Evolutionary conservation across 2,113 vertebrate genomes (phyloP).

Genomic region (Psophia crepitans): DNA sequence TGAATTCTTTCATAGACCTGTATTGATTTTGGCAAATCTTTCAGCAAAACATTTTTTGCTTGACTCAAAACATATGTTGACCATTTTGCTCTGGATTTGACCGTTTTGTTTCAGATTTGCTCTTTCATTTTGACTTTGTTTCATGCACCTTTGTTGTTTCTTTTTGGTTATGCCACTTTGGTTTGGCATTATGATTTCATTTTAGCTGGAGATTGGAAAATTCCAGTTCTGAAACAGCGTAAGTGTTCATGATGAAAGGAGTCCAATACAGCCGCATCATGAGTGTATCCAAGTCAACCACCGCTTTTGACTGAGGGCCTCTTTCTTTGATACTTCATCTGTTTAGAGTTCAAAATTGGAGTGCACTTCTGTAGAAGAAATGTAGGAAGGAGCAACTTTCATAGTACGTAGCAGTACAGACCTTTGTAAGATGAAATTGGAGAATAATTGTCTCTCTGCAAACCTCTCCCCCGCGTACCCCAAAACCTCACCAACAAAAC

Average conservation of each 20-base stretch:
- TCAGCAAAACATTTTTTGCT: background rate
- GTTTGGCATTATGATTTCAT: background rate
- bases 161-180: background rate
- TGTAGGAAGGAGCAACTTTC: background rate
- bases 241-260: background rate
- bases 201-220: background rate
- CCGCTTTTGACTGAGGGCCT: background rate
- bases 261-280: background rate
- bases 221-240: background rate
- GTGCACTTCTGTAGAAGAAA: background rate
- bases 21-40: conserved; percentile 8
- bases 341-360: background rate
- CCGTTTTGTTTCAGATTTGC: background rate
- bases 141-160: background rate
- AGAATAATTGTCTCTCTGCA: background rate
- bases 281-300: background rate
- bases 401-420: background rate
- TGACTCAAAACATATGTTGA: conserved; percentile 26
- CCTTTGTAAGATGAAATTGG: background rate
- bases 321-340: background rate
- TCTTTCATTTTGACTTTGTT: background rate
- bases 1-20: background rate
- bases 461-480: background rate
- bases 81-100: background rate
- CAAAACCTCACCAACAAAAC: background rate